Base-by-base conservation (phyloP, 2,888 invertebrate species). In the Julus scanicus region DNA sequence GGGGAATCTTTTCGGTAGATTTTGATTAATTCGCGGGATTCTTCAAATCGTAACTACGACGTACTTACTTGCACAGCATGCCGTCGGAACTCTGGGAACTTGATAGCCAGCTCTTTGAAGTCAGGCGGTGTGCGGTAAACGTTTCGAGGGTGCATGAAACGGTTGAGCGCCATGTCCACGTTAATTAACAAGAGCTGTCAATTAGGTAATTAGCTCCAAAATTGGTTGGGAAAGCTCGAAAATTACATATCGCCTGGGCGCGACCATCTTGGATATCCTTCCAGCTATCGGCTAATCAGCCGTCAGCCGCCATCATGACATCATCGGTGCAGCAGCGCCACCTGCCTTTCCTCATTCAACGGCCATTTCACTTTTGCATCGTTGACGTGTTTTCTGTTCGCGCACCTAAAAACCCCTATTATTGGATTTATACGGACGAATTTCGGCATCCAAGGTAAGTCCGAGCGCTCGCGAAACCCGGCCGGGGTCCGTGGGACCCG, bases 101-200 rank as follows among this genome's bases (percentile, higher is more conserved):
- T 93, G 44, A 95, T 93, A 0, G 97, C 96, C 89, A 99, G 92
- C 89, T 95, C 93, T 88, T 95, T 95, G 92, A 98, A 99, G 93
- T 98, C 94, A 0, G 98, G 97, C 29, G 96, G 95, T 3, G 92
- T 94, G 92, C 94, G 96, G 91, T 99, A 98, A 39, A 96, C 95
- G 93, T 99, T 99, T 89, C 97, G 94, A 0, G 96, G 95, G 92
- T 99, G 99, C 98, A 99, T 99, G 89, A 91, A 92, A 88, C 89
- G 86, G 88, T 91, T 91, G 29, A 89, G 29, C 84, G 89, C 57
- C 88, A 88, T 88, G 80, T 6, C 40, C 8, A 17, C 11, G 4
- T 37, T 39, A 44, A 44, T 86, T 85, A 39, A 29, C n/a, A n/a
- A n/a, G n/a, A n/a, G n/a, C 39, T 20, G 5, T 37, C 6, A 37